phyloP scores from a whole-genome alignment of 2,113 vertebrate genomes.

The Panthera tigris region DNA sequence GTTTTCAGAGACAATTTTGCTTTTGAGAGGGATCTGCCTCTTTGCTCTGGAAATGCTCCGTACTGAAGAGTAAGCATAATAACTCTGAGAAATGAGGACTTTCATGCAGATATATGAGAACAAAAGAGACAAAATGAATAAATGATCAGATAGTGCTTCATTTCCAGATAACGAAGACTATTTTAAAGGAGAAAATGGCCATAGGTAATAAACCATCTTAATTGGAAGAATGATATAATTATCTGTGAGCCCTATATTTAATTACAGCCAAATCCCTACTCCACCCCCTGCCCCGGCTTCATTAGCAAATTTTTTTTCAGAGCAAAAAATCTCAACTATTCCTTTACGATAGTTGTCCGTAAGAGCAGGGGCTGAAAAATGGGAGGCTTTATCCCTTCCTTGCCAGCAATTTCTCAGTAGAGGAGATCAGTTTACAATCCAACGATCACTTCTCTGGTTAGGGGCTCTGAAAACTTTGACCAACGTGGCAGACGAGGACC shows the following conservation, averaged over 20 bases:
- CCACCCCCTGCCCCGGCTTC: background rate
- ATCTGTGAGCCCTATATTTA: background rate
- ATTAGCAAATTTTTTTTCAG: background rate
- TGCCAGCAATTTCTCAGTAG: background rate
- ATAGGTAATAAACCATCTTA: conserved; percentile 14
- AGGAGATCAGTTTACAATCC: background rate
- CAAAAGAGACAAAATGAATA: conserved; percentile 32
- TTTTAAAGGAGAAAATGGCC: conserved; percentile 12
- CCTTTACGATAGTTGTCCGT: background rate
- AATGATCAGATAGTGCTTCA: background rate
- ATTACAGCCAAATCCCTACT: background rate
- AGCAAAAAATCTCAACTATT: background rate
- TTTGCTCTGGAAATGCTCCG: background rate
- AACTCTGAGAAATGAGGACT: background rate
- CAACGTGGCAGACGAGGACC: background rate
- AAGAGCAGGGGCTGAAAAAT: background rate
- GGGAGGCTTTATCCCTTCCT: background rate
- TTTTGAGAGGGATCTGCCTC: background rate
- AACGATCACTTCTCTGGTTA: background rate
- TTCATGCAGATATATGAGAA: background rate
- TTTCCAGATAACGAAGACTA: conserved; percentile 19
- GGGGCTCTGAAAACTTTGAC: background rate
- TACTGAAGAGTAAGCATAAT: background rate
- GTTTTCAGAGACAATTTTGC: background rate
- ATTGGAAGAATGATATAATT: conserved; percentile 7